Evolutionary conservation across 2,888 invertebrate species (phyloP), one percentile per base, ranked within the genome.

Genomic region (Frankliniella intonsa): DNA sequence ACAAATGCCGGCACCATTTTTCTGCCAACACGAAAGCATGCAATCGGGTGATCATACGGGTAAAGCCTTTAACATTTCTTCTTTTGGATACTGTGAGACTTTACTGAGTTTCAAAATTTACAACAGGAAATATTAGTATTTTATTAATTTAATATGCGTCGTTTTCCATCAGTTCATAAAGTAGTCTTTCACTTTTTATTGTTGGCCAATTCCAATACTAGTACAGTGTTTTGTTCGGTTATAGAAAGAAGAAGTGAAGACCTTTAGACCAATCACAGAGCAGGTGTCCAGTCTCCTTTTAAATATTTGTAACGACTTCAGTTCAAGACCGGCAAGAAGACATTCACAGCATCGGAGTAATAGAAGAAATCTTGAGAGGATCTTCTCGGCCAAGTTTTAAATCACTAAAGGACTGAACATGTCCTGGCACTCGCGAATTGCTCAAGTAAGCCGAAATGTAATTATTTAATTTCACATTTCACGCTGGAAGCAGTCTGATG

Each of bases 261-360:
- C 7, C n/a, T 5, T 5, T 22, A 11, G 69, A 22, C 69, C 69
- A 69, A 69, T 69, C 19, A 22, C n/a, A 22, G 8, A 10, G 5
- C 69, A 7, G 22, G 69, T 69, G 11, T 5, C 10, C 69, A 22
- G 0, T 19, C 69, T 69, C 69, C 69, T 22, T 69, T 69, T 69
- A 69, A 69, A 69, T 69, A n/a, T 22, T 69, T 22, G 69, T 69
- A 69, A 69, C 69, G 69, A 69, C 69, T 69, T 19, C 22, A 65
- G 55, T 17, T 14, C 2, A 17, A 55, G 55, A 19, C 69, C 9
- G 69, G 22, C n/a, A 22, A n/a, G 65, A 14, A 12, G n/a, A 69
- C 69, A 55, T 55, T 17, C 14, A 55, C 14, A 17, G 55, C 17
- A 55, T 17, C 55, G n/a, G 69, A 11, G 8, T 19, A 19, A 0